Conservation (phyloP, 2,888 invertebrate genomes). For the Physocephala rufipes region DNA sequence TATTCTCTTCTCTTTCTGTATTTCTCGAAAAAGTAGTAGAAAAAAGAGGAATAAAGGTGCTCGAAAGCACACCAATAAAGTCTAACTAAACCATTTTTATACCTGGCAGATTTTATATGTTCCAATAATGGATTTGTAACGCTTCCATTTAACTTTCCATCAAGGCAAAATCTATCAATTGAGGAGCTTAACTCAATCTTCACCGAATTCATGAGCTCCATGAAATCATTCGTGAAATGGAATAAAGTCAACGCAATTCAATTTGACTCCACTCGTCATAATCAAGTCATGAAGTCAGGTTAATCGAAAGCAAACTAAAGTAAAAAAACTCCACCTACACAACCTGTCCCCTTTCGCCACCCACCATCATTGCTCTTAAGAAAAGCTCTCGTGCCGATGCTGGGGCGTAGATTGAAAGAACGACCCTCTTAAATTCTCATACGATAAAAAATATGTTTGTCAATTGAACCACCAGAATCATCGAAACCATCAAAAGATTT, state of each 20-base stretch:
- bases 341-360: neutral
- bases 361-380: neutral
- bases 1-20: neutral
- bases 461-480: conserved; percentile 49
- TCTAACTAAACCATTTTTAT: conserved; percentile 49
- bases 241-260: conserved; percentile 19
- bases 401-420: too few relatives aligned
- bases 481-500: conserved; percentile 57
- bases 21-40: neutral
- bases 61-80: conserved; percentile 46
- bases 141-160: neutral
- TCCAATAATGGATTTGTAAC: conserved; percentile 31
- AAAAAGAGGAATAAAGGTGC: conserved; percentile 45
- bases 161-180: conserved; percentile 17
- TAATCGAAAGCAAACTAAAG: neutral
- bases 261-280: too few relatives aligned
- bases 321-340: too few relatives aligned
- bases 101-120: conserved; percentile 48
- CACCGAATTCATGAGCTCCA: conserved; percentile 49
- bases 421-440: neutral
- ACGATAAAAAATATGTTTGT: conserved; percentile 49
- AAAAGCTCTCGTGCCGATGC: too few relatives aligned
- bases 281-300: too few relatives aligned
- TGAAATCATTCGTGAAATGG: conserved; percentile 57
- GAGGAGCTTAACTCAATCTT: neutral